Base-by-base conservation (phyloP, 2,888 invertebrate species). In the Tryphoninae sp. region DNA sequence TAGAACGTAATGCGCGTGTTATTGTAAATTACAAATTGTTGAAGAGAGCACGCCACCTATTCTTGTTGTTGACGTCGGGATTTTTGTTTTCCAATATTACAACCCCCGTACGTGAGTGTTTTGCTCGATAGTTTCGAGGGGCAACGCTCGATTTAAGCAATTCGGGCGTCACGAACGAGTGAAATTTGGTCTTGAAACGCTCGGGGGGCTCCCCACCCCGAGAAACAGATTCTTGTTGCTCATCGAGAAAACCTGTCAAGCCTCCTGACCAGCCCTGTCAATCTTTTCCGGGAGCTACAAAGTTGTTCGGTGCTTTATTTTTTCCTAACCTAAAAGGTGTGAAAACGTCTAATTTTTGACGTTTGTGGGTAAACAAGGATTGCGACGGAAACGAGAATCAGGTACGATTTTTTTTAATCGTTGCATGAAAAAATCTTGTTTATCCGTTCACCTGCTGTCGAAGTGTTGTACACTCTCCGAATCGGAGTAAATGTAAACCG, bases 321-420 rank as follows among this genome's bases (percentile, higher is more conserved):
- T 67, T 74, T 74, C 59, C 53, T 81, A 81, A 81, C 81, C 78
- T 81, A 9, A 59, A 81, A 78, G 61, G 42, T 1, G 45, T 51
- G 33, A 76, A 61, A 53, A 64, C 40, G 11, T 55, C 49, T 3
- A 22, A 49, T 19, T 78, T 75, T 72, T 78, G 81, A 81, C 81
- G 71, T 74, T 72, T 65, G 49, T 19, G 22, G 49, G 69, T 69
- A 74, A 74, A 74, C 65, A 75, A 58, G 19, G 11, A 23, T 58
- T 45, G 40, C 40, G 26, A 33, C 45, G 45, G 11, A 19, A 59
- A 8, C 11, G 6, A 65, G 16, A 16, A 73, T 73, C 72, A 40
- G 62, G 72, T 73, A 16, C 49, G 49, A 8, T 49, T 13, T 49
- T 13, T 13, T 58, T 13, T 22, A 23, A 40, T 33, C 2, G 53